A percentile compares a stretch with the other conserved stretches of the same genome.
Conservation (phyloP, 2,113 vertebrate genomes). For the Aegithalos caudatus region DNA sequence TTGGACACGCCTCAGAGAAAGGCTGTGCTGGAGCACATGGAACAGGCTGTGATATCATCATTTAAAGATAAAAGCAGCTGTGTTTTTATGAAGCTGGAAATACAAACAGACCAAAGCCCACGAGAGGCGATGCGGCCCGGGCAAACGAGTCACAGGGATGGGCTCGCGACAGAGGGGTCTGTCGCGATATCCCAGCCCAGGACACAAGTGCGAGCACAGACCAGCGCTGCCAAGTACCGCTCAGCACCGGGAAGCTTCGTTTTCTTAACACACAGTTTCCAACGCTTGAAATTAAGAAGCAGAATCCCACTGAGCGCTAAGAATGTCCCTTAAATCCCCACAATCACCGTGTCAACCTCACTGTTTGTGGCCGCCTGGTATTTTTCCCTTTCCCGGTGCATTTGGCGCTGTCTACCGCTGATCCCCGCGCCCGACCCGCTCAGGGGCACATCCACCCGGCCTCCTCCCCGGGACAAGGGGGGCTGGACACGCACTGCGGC, state of each 20-base stretch:
- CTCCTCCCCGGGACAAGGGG: rapidly evolving
- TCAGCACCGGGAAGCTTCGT: rapidly evolving
- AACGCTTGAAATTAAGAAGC: neutral
- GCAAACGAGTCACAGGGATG: rapidly evolving
- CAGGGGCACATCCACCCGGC: rapidly evolving
- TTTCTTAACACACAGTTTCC: rapidly evolving
- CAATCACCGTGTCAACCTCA: rapidly evolving
- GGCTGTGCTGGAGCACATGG: neutral
- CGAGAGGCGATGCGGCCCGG: neutral
- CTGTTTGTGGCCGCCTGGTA: rapidly evolving
- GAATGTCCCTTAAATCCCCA: rapidly evolving
- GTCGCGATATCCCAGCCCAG: neutral
- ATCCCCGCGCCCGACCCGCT: neutral
- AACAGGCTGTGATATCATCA: rapidly evolving
- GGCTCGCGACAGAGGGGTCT: neutral
- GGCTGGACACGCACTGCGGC: rapidly evolving
- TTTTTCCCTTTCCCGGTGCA: neutral
- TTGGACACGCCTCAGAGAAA: neutral
- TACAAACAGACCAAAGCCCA: rapidly evolving
- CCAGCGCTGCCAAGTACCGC: rapidly evolving
- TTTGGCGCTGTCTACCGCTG: rapidly evolving
- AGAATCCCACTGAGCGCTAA: rapidly evolving
- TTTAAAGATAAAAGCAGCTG: neutral
- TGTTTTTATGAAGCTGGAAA: neutral
- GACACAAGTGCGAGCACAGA: rapidly evolving